phyloP scores from a whole-genome alignment of 2,888 invertebrate species.

The Willowsia nigromaculata region DNA sequence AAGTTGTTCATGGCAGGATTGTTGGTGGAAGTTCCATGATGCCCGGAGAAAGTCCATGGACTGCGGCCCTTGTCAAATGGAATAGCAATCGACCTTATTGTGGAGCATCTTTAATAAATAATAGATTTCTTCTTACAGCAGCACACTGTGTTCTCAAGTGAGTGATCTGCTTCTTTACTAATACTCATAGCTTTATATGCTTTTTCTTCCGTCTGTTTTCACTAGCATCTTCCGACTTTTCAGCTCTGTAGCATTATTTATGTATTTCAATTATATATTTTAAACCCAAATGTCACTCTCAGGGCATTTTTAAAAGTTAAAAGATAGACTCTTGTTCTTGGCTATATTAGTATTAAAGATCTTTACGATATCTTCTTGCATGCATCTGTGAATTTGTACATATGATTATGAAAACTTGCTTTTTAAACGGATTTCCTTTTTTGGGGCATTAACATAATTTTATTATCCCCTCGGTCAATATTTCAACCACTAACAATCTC shows the following conservation, averaged over 20 bases:
- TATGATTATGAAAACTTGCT: too few relatives aligned
- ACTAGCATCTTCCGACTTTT: too few relatives aligned
- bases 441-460: neutral
- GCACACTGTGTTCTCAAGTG: slow-evolving; percentile 80
- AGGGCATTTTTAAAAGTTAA: too few relatives aligned
- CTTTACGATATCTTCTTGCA: too few relatives aligned
- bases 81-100: slow-evolving; percentile 79
- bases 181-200: neutral
- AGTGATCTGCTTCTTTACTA: neutral
- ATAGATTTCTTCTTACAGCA: slow-evolving; percentile 80
- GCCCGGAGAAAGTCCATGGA: slow-evolving; percentile 76
- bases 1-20: slow-evolving; percentile 67
- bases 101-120: slow-evolving; percentile 80
- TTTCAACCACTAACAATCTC: too few relatives aligned
- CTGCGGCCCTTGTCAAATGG: slow-evolving; percentile 74
- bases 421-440: slow-evolving; percentile 36
- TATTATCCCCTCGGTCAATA: neutral
- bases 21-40: slow-evolving; percentile 74
- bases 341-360: too few relatives aligned
- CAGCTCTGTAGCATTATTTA: too few relatives aligned
- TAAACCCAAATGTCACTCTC: too few relatives aligned
- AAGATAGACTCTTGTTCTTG: too few relatives aligned
- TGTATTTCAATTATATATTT: too few relatives aligned
- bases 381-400: too few relatives aligned
- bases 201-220: neutral